Evolutionary conservation across 2,113 vertebrate genomes (phyloP).

Genomic region (Nanorana parkeri): DNA sequence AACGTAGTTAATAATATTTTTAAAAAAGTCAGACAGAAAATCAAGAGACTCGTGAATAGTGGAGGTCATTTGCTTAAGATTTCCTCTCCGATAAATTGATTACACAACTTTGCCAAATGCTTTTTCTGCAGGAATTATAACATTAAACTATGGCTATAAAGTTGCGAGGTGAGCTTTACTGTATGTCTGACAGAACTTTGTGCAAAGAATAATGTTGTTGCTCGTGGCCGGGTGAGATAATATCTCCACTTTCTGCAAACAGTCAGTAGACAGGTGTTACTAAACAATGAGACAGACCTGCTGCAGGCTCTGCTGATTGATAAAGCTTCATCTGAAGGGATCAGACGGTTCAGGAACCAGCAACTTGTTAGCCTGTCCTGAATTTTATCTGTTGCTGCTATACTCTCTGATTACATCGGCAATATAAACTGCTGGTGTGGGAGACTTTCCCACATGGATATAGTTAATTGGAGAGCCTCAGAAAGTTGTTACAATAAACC

Average conservation of each 20-base stretch:
- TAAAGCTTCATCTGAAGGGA: slow-evolving; percentile 1
- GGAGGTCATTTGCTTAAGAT: background rate
- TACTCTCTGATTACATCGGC: slow-evolving; percentile 6
- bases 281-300: slow-evolving; percentile 24
- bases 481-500: background rate
- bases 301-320: slow-evolving; percentile 22
- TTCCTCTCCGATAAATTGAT: slow-evolving; percentile 17
- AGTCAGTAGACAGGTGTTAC: slow-evolving; percentile 14
- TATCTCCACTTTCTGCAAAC: slow-evolving; percentile 21
- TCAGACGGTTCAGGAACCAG: slow-evolving; percentile 15
- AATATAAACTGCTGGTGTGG: background rate
- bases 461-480: background rate
- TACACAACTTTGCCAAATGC: background rate
- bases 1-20: background rate
- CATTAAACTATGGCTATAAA: background rate
- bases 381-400: slow-evolving; percentile 12
- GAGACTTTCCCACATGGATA: background rate
- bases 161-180: background rate
- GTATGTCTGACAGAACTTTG: slow-evolving; percentile 7
- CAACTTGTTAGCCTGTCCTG: slow-evolving; percentile 31
- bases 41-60: background rate
- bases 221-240: background rate
- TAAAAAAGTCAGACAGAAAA: slow-evolving; percentile 11
- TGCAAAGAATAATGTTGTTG: slow-evolving; percentile 21
- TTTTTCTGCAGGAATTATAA: slow-evolving; percentile 21